A percentile compares a stretch with the other conserved stretches of the same genome.
Evolutionary conservation across 2,797 vertebrate species (phyloP).

Genomic region (Crenichthys baileyi): DNA sequence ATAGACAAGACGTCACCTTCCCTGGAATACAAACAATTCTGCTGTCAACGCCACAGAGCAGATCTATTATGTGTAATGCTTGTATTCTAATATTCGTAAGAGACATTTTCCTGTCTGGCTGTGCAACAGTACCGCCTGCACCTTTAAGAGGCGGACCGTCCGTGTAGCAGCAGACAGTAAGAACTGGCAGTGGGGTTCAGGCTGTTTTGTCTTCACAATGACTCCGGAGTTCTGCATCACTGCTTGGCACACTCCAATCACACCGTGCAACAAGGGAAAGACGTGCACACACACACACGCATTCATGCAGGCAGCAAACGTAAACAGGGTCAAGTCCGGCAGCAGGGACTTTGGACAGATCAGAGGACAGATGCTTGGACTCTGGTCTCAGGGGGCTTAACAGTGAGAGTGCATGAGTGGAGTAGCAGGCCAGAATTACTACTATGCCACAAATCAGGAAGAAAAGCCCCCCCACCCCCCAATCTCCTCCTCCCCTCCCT

Average conservation of each 20-base stretch:
- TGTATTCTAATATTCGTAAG: slow-evolving; percentile 44
- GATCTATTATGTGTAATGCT: slow-evolving; percentile 36
- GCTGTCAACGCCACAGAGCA: slow-evolving; percentile 39
- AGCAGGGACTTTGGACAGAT: slow-evolving; percentile 56
- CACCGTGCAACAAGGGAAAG: slow-evolving; percentile 31
- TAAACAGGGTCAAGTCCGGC: slow-evolving; percentile 41
- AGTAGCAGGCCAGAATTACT: slow-evolving; percentile 76
- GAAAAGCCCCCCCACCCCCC: slow-evolving; percentile 40
- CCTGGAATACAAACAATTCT: slow-evolving; percentile 22
- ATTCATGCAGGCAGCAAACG: slow-evolving; percentile 13
- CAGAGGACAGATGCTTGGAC: slow-evolving; percentile 63
- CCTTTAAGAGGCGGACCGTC: slow-evolving; percentile 85
- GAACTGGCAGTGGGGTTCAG: slow-evolving; percentile 71
- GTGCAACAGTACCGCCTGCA: slow-evolving; percentile 54
- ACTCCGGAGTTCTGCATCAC: slow-evolving; percentile 80
- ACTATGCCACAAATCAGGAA: slow-evolving; percentile 76
- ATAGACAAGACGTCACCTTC: slow-evolving; percentile 35
- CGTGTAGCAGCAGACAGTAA: slow-evolving; percentile 75
- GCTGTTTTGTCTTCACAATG: slow-evolving; percentile 84
- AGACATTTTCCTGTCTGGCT: slow-evolving; percentile 63
- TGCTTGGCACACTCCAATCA: slow-evolving; percentile 54
- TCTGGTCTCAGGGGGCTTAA: slow-evolving; percentile 60
- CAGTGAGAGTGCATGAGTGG: slow-evolving; percentile 67
- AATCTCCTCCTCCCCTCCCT: slow-evolving; percentile 39
- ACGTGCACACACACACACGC: slow-evolving; percentile 32